Evolutionary conservation across 2,888 invertebrate genomes (phyloP), one percentile per base, ranked within the genome.

Genomic region (Apomyelois bistriatella): DNA sequence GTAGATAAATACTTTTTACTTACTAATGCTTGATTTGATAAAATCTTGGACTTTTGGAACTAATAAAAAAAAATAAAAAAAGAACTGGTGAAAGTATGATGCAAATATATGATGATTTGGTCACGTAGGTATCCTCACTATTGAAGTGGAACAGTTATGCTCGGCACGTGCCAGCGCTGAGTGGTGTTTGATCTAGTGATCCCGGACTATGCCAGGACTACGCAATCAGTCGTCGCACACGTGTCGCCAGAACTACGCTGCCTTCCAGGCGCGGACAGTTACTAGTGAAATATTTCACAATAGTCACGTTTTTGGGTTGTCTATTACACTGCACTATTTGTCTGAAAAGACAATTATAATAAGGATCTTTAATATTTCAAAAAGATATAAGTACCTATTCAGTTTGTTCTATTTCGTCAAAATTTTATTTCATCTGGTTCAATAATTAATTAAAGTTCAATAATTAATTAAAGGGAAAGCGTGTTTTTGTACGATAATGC

Each of bases 111-210:
- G 32, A 58, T 53, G 54, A 62, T 63, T 61, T 59, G 60, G 68
- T 74, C 77, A 75, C 76, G 72, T 72, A 75, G 76, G 72, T 72
- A 71, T 67, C 66, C 62, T 53, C 49, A 54, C 57, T 58, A 54
- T 58, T 48, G 59, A 61, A 66, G 68, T 70, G 63, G 66, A 32
- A 17, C 17, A 22, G 22, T 22, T 22, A 22, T 22, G 22, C 2
- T 58, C 56, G 72, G 43, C 85, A 84, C 85, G 85, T 83, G 82
- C 62, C 74, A 43, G 47, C 47, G 56, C 55, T 59, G 53, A 58
- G 50, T 57, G 62, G 54, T 76, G 74, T 82, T 82, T 86, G 85
- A 86, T 85, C 79, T 76, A 55, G 16, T 16, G 41, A 8, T 17
- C 32, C 32, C 32, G 32, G 32, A 8, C 32, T 62, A 61, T 56